Evolutionary conservation across 2,113 vertebrate species (phyloP).

Genomic region (Dicentrarchus labrax): DNA sequence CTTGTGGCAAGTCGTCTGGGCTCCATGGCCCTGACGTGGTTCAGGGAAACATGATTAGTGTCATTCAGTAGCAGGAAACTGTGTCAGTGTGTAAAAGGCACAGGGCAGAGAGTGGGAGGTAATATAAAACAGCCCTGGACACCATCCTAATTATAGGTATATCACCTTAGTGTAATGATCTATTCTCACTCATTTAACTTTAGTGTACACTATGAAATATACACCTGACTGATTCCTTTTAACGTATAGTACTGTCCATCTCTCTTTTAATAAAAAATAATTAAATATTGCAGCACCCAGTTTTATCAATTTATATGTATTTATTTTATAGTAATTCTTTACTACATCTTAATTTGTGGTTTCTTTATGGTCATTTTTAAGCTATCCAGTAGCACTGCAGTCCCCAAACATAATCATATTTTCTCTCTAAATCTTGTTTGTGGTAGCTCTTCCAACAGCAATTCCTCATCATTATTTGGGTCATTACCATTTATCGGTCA

Average conservation of each 20-base stretch:
- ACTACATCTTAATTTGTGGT: background rate
- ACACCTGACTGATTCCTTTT: background rate
- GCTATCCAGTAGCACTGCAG: background rate
- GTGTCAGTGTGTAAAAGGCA: conserved; percentile 20
- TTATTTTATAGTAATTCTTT: background rate
- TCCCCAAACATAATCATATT: background rate
- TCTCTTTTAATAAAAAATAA: background rate
- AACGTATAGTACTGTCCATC: background rate
- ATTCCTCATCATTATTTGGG: conserved; percentile 17
- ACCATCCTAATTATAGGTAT: background rate
- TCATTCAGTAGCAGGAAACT: conserved; percentile 32
- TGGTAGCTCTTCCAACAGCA: background rate
- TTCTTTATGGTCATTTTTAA: background rate
- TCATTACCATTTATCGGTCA: conserved; percentile 5
- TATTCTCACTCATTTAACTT: conserved; percentile 1
- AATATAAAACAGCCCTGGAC: background rate
- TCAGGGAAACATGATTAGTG: conserved; percentile 29
- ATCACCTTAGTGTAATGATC: conserved; percentile 1
- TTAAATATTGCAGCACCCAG: background rate
- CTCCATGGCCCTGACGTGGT: conserved; percentile 79
- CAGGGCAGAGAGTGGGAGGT: background rate
- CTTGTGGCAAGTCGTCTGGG: background rate
- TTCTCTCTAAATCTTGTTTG: background rate
- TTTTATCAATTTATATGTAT: background rate
- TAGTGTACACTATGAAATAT: background rate